Evolutionary conservation across 2,797 vertebrate species (phyloP).

Genomic region (Phaenicophaeus curvirostris): DNA sequence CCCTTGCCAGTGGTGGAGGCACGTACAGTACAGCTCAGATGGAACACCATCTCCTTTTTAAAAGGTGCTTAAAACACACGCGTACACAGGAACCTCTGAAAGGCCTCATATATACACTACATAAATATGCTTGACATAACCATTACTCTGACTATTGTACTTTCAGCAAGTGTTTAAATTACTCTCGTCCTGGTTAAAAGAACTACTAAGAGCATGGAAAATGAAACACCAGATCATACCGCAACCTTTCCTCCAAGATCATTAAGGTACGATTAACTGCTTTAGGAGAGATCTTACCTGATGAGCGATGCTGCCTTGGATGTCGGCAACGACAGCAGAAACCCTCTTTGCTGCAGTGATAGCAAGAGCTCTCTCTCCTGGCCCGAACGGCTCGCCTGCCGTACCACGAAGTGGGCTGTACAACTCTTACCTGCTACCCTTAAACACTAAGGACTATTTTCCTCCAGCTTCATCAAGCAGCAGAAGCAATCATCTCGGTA

Average conservation of each 20-base stretch:
- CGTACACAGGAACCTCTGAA: background rate
- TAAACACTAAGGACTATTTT: background rate
- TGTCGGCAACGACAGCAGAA: background rate
- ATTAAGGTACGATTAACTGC: background rate
- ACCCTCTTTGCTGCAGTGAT: background rate
- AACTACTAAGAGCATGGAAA: background rate
- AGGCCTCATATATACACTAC: background rate
- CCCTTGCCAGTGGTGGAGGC: background rate
- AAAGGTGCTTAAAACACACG: background rate
- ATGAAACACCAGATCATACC: background rate
- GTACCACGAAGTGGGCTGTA: background rate
- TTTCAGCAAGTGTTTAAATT: background rate
- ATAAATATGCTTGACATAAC: background rate
- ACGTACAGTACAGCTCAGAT: background rate
- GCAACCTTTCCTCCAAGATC: background rate
- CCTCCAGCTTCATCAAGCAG: background rate
- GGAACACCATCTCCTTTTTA: background rate
- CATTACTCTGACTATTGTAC: background rate
- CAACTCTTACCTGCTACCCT: background rate
- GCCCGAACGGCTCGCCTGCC: background rate
- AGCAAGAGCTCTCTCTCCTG: background rate
- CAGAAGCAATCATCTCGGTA: slow-evolving; percentile 17
- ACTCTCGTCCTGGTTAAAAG: background rate
- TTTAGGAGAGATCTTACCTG: background rate
- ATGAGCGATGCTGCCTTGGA: background rate